Conservation (phyloP, 2,113 vertebrate species). For the Polyodon spathula region DNA sequence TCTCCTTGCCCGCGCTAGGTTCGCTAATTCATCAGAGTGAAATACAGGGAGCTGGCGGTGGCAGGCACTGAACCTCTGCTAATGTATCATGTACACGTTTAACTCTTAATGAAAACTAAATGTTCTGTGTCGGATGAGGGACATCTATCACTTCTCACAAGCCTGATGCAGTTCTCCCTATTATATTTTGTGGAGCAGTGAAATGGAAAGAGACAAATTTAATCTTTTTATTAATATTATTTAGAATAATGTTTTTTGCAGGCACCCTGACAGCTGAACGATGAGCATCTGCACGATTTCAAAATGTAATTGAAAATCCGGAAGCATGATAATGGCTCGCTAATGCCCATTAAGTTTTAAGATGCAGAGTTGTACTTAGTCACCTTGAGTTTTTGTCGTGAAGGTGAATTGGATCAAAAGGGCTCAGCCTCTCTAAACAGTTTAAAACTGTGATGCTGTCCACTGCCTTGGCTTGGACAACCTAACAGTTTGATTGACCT, state of each 20-base stretch:
- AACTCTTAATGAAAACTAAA: constrained; percentile 74
- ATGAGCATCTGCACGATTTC: neutral
- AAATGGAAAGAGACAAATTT: neutral
- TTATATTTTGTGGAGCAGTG: constrained; percentile 15
- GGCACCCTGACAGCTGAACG: neutral
- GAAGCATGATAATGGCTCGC: constrained; percentile 1
- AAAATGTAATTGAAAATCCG: constrained; percentile 3
- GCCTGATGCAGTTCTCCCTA: constrained; percentile 26
- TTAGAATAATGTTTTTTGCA: neutral
- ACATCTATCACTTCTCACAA: constrained; percentile 55
- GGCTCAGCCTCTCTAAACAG: too few species aligned
- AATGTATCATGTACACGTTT: constrained; percentile 64
- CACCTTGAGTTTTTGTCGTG: constrained; percentile 15
- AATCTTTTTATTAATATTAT: neutral
- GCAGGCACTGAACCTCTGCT: constrained; percentile 50
- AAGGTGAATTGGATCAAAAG: constrained; percentile 4
- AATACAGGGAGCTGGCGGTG: constrained; percentile 38
- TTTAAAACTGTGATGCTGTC: too few species aligned
- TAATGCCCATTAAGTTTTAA: constrained; percentile 8
- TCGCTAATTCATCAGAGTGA: constrained; percentile 57
- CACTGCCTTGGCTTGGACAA: too few species aligned
- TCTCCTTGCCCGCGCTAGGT: constrained; percentile 25
- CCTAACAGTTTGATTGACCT: too few species aligned
- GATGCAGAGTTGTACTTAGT: constrained; percentile 1
- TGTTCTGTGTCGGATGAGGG: constrained; percentile 68